These are phyloP conservation scores for Grus americana DNA, from an alignment of 2,113 vertebrate species.

Conservation along the genomic window DNA sequence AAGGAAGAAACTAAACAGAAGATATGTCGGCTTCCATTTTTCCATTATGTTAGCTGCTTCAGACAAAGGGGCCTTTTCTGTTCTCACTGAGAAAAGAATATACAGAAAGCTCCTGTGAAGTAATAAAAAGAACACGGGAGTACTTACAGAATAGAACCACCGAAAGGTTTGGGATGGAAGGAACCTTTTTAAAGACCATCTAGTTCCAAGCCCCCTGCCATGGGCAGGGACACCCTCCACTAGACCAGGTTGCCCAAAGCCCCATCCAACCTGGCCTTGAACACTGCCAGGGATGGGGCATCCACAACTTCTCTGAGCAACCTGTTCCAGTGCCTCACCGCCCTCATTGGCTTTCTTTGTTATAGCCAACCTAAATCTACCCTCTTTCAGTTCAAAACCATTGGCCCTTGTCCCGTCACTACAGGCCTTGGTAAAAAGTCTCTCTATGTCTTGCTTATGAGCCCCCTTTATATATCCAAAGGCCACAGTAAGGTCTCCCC, in stretches of 20 bases:
- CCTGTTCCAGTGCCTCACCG: background rate
- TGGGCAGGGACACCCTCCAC: background rate
- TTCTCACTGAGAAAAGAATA: background rate
- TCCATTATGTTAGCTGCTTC: background rate
- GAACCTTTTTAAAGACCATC: background rate
- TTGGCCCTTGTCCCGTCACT: background rate
- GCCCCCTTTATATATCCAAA: background rate
- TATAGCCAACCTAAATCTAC: background rate
- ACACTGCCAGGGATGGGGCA: background rate
- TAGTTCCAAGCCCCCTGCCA: background rate
- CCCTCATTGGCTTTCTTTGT: background rate
- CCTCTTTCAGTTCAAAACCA: background rate
- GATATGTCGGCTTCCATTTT: background rate
- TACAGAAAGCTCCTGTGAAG: background rate
- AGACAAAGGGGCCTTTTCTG: background rate
- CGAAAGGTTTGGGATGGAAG: background rate
- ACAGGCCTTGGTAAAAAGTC: background rate
- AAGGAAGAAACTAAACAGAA: background rate
- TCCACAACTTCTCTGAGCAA: background rate
- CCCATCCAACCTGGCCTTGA: background rate
- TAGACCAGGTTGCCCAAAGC: background rate
- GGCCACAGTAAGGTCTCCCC: background rate
- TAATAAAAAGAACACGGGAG: background rate
- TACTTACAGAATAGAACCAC: background rate
- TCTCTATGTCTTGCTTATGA: background rate